Conservation (phyloP, 1,140 invertebrate genomes). For the Diorhabda carinulata region DNA sequence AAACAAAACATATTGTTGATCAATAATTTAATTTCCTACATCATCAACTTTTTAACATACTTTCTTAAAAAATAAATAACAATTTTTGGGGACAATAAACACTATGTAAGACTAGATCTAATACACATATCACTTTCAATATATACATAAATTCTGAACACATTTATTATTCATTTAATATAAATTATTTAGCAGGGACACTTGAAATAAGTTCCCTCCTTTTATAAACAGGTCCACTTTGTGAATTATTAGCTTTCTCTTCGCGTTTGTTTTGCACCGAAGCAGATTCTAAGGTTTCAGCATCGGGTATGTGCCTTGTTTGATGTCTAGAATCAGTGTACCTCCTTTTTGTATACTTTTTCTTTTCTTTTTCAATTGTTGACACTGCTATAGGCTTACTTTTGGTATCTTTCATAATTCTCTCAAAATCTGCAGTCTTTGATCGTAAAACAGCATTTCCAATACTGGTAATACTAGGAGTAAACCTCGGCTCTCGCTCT, state of each 20-base stretch:
- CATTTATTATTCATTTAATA: constrained; percentile 21
- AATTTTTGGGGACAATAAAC: constrained; percentile 27
- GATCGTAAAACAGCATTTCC: constrained; percentile 63
- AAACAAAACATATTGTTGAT: neutral
- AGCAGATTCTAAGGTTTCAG: constrained; percentile 48
- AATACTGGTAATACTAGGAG: constrained; percentile 62
- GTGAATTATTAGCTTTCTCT: constrained; percentile 29
- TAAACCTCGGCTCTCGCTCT: constrained; percentile 47
- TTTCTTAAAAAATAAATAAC: constrained; percentile 36
- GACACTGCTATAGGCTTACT: constrained; percentile 49
- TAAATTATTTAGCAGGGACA: constrained; percentile 51
- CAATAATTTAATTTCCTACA: constrained; percentile 23
- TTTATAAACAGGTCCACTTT: constrained; percentile 64
- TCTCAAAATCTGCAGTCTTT: constrained; percentile 65
- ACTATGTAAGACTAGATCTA: constrained; percentile 32
- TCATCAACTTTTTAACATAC: constrained; percentile 29
- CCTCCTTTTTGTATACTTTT: constrained; percentile 60
- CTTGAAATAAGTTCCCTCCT: constrained; percentile 76
- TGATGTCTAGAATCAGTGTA: constrained; percentile 61
- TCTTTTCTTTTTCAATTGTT: constrained; percentile 49
- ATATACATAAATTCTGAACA: constrained; percentile 27
- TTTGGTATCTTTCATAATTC: constrained; percentile 49
- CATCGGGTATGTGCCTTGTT: constrained; percentile 58
- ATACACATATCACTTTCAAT: constrained; percentile 28
- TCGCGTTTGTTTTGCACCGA: constrained; percentile 31